Base-by-base conservation (phyloP, 2,888 invertebrate genomes). In the Erebia ligea region DNA sequence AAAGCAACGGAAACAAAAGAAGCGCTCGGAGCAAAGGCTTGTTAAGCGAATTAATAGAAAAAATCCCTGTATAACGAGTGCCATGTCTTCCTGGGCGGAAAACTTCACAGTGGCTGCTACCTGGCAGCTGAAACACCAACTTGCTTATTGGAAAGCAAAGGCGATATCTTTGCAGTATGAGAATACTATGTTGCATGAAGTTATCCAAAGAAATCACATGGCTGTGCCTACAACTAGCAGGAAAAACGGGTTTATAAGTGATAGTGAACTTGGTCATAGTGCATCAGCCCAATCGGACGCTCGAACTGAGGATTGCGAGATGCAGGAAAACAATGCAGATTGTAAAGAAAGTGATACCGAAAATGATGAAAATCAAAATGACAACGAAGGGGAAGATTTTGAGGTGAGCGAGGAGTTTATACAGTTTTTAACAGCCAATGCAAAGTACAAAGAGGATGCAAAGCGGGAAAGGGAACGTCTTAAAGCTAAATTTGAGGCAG, bases 321-420 rank as follows among this genome's bases (percentile, higher is more conserved):
- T 25, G 17, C n/a, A 25, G 50, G 17, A 21, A 56, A 48, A 48
- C n/a, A 19, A 57, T 19, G 19, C 34, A n/a, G 17, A 57, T 40
- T 81, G 81, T 15, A 77, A 79, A 50, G 78, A 80, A 48, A 77
- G 79, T 9, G 76, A 78, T n/a, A 74, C 69, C 15, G 72, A 75
- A 17, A 81, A 83, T 1, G 88, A 89, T 66, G 83, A 83, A 25
- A 72, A 73, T 2, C 76, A 79, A 6, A 78, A 89, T 67, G 83
- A 83, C 21, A 72, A 73, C 2, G 77, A 79, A 5, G 79, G 77
- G 1, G 80, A 79, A 6, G 78, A 82, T 17, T 92, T 95, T 79
- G 94, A 94, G 81, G 94, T 95, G 1, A 94, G 95, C 77, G 95
- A 95, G 74, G 95, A 95, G 70, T 95, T 94, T 89, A 88, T 95